These are phyloP conservation scores for Anticlea derivata DNA, from an alignment of 2,888 invertebrate genomes.

Conservation along the genomic window DNA sequence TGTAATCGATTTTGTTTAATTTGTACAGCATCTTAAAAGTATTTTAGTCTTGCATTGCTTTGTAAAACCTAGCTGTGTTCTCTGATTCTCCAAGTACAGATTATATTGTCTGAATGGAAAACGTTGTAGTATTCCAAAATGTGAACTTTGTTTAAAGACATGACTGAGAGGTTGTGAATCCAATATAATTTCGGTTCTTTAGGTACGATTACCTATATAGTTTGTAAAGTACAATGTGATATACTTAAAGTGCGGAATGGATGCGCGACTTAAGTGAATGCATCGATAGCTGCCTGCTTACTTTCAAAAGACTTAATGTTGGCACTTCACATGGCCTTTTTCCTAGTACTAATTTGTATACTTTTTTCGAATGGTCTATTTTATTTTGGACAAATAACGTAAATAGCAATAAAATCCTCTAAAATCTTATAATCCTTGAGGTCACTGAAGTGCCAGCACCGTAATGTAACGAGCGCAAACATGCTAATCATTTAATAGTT, in stretches of 20 bases:
- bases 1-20: too few species aligned
- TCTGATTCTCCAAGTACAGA: background rate
- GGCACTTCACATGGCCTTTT: background rate
- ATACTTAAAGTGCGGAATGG: constrained; percentile 46
- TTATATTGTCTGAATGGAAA: background rate
- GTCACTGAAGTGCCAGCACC: background rate
- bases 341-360: background rate
- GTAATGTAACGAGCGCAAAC: background rate
- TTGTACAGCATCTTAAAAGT: too few species aligned
- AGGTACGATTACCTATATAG: constrained; percentile 29
- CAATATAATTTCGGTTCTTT: constrained; percentile 33
- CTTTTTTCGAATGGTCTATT: background rate
- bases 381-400: background rate
- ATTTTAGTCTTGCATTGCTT: background rate
- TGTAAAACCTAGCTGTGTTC: background rate
- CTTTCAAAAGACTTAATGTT: constrained; percentile 1
- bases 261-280: constrained; percentile 25
- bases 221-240: constrained; percentile 54
- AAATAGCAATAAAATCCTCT: too few species aligned
- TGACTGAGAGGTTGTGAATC: constrained; percentile 46
- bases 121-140: background rate
- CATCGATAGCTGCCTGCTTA: constrained; percentile 15
- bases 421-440: background rate
- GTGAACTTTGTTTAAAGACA: constrained; percentile 11
- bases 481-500: constrained; percentile 5